Evolutionary conservation across 2,888 invertebrate genomes (phyloP), one percentile per base, ranked within the genome.

Genomic region (Dorcus parallelipipedus): DNA sequence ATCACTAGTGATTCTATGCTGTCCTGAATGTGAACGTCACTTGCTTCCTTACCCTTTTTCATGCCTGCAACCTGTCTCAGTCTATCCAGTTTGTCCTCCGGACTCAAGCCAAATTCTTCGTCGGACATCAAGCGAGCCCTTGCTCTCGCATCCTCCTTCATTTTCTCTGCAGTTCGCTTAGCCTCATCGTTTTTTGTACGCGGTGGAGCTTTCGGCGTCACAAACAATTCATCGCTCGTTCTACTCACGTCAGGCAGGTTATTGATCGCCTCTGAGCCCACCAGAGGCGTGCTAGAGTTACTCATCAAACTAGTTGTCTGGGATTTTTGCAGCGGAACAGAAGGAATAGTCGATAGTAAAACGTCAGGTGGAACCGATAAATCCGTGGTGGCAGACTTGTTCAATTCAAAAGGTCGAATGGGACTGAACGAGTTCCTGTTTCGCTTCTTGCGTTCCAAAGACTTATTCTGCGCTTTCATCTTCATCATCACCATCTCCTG

Each of bases 401-500:
- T 67, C 54, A 78, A 64, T 41, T 75, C 73, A 56, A 70, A 72
- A 4, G 73, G 26, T 49, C 70, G 63, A 23, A 64, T 65, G 2
- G 71, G 70, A 39, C 79, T 75, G 38, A 79, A 79, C 1, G 78
- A 78, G 20, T 76, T 76, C 9, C 83, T 79, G 65, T 82, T 83
- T 1, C 86, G 80, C 57, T 83, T 72, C 55, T 76, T 84, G 59
- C 85, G 80, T 71, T 85, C 85, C 9, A 84, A 77, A 56, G 83
- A 80, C 66, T 86, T 86, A 66, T 86, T 87, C 68, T 87, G 86
- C 2, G 85, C 84, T 67, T 86, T 84, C 68, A 91, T 80, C 76
- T 90, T 88, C 71, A 89, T 91, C 83, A 93, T 85, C 52, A 94
- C 89, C 78, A 94, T 81, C 73, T 93, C 88, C 69, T 93, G 86